phyloP scores from a whole-genome alignment of 2,888 invertebrate genomes.

The Podotricha telesiphe region DNA sequence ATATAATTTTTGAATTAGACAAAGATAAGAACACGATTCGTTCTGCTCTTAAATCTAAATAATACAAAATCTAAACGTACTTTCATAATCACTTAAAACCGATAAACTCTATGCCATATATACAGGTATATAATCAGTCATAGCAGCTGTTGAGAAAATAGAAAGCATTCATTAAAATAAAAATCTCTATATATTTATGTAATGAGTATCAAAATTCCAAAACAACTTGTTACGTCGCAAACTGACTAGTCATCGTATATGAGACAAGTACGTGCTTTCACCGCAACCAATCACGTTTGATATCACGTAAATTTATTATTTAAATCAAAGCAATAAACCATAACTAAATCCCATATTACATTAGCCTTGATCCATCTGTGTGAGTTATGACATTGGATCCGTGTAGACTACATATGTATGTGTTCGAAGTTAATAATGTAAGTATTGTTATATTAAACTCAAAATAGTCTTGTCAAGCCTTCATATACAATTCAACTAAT shows the following conservation, averaged over 20 bases:
- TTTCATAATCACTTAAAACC: neutral
- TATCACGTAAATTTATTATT: neutral
- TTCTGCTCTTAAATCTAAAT: neutral
- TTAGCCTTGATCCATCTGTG: neutral
- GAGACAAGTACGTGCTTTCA: slow-evolving; percentile 26
- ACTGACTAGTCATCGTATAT: slow-evolving; percentile 23
- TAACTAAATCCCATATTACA: slow-evolving; percentile 7
- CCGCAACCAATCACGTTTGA: neutral
- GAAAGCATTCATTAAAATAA: slow-evolving; percentile 43
- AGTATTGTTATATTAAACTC: neutral
- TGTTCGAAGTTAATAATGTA: neutral
- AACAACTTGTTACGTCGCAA: slow-evolving; percentile 35
- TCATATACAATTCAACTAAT: too few relatives aligned
- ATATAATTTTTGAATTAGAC: too few relatives aligned
- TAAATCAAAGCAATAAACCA: neutral
- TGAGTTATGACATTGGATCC: slow-evolving; percentile 5
- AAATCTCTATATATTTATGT: slow-evolving; percentile 37
- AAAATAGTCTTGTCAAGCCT: neutral
- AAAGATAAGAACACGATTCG: neutral
- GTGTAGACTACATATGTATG: neutral
- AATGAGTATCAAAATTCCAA: slow-evolving; percentile 35
- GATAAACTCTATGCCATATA: slow-evolving; percentile 3
- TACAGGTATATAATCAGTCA: neutral
- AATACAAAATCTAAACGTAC: neutral
- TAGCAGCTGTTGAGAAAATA: slow-evolving; percentile 31